phyloP scores from a whole-genome alignment of 2,797 vertebrate species.

The Spinus pinus region DNA sequence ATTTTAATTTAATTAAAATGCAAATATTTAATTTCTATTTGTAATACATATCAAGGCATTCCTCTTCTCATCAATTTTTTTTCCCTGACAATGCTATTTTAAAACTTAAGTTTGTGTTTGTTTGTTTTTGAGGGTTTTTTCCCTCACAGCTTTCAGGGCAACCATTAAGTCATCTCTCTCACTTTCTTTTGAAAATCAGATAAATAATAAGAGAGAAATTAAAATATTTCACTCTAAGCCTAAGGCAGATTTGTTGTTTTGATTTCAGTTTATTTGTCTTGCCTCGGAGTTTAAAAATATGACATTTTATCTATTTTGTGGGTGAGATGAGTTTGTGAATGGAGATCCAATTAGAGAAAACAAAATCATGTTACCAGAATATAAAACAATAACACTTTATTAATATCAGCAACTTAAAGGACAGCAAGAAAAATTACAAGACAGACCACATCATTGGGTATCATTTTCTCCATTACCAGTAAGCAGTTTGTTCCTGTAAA shows the following conservation, averaged over 20 bases:
- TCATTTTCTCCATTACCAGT: neutral
- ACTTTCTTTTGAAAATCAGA: neutral
- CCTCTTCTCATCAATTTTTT: neutral
- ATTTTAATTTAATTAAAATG: neutral
- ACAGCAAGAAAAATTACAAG: neutral
- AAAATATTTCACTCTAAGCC: neutral
- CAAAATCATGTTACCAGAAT: neutral
- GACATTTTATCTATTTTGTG: neutral
- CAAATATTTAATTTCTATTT: neutral
- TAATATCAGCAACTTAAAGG: neutral
- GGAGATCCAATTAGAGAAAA: neutral
- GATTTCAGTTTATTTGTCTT: neutral
- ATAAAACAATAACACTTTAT: neutral
- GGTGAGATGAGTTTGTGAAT: neutral
- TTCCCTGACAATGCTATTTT: neutral
- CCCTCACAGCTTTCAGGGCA: neutral
- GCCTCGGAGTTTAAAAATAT: neutral
- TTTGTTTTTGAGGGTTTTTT: rapidly evolving
- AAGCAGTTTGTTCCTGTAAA: neutral
- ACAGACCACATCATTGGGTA: neutral
- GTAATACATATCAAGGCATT: neutral
- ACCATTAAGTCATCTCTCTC: neutral
- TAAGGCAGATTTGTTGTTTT: neutral
- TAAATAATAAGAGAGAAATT: neutral
- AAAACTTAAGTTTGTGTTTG: neutral